phyloP scores from a whole-genome alignment of 1,140 invertebrate species.

The Elymnias hypermnestra region DNA sequence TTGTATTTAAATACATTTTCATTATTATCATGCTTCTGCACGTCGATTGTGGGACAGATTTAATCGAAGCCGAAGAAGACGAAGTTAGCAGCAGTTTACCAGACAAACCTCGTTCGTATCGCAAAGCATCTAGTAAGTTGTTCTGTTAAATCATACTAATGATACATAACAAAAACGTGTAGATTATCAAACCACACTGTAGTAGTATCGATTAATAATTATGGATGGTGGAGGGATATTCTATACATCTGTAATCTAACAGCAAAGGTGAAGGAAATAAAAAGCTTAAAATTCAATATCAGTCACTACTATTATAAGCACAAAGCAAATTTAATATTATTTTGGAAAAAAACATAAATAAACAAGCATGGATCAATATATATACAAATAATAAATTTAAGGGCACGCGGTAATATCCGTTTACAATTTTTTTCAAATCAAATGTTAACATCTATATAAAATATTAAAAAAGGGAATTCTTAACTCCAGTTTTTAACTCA shows the following conservation, averaged over 20 bases:
- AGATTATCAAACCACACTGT: no score
- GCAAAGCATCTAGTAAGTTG: conserved; percentile 76
- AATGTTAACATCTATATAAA: no score
- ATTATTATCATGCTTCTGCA: conserved; percentile 51
- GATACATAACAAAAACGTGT: no score
- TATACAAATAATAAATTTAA: conserved; percentile 1
- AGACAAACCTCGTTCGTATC: conserved; percentile 59
- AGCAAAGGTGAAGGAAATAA: conserved; percentile 15
- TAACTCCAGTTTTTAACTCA: no score
- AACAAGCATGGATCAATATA: conserved; percentile 2
- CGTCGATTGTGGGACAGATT: conserved; percentile 57
- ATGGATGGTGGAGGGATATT: conserved; percentile 20
- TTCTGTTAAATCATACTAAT: neutral
- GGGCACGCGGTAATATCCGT: neutral
- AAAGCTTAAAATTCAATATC: conserved; percentile 8
- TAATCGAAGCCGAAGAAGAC: conserved; percentile 76
- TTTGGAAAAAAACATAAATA: neutral
- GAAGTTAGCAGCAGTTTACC: conserved; percentile 66
- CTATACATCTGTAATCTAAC: conserved; percentile 16
- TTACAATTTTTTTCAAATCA: no score
- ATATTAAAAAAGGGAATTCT: no score
- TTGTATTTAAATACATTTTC: conserved; percentile 45
- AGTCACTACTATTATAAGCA: conserved; percentile 23
- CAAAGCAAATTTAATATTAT: conserved; percentile 3
- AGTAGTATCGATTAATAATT: no score